A percentile compares a stretch with the other conserved stretches of the same genome.
phyloP scores from a whole-genome alignment of 2,888 invertebrate genomes.

The Hydraecia micacea region DNA sequence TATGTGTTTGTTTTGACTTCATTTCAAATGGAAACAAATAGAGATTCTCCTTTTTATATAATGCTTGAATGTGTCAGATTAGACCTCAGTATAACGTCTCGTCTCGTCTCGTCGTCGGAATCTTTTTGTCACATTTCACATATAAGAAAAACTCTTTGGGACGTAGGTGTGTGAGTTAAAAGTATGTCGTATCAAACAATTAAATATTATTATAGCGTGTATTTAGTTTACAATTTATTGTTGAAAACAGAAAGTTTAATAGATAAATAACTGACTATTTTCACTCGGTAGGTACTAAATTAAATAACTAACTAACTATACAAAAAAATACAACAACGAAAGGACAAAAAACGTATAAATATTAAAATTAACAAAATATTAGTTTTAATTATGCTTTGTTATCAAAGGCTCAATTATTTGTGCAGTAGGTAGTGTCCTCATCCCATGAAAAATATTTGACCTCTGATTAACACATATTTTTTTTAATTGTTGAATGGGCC shows the following conservation, averaged over 20 bases:
- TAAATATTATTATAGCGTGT: too few relatives aligned
- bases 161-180: too few relatives aligned
- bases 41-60: neutral
- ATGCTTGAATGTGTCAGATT: neutral
- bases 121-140: neutral
- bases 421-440: neutral
- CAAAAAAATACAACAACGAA: neutral
- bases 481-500: too few relatives aligned
- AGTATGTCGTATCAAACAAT: neutral
- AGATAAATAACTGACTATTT: too few relatives aligned
- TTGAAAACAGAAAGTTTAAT: too few relatives aligned
- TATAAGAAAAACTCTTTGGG: neutral
- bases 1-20: conserved; percentile 4
- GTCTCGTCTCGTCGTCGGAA: too few relatives aligned
- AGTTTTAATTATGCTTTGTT: neutral
- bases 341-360: too few relatives aligned
- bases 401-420: neutral
- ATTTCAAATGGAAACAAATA: conserved; percentile 24
- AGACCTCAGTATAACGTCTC: neutral
- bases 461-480: neutral
- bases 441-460: neutral
- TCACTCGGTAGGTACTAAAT: too few relatives aligned
- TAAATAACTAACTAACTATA: neutral
- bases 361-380: neutral
- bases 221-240: too few relatives aligned